A percentile compares a stretch with the other conserved stretches of the same genome.
Conservation (phyloP, 92 coral and sea anemone genomes). For the Desmophyllum pertusum region DNA sequence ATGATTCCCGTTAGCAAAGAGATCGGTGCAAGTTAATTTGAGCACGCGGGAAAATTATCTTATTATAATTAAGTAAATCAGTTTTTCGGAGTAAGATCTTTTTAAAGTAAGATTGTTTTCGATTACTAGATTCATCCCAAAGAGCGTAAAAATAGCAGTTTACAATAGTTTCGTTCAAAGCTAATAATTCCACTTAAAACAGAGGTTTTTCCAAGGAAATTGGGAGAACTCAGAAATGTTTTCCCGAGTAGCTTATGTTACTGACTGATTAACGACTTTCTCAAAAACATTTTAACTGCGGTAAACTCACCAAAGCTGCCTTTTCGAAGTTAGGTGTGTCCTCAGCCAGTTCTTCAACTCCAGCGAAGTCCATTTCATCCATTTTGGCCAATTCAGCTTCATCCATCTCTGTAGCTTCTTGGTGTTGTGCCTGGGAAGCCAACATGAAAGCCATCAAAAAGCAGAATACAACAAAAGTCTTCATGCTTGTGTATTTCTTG, state of each 20-base stretch:
- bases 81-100: too few species aligned
- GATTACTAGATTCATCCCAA: too few species aligned
- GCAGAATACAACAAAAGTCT: constrained; percentile 24
- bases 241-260: too few species aligned
- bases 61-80: too few species aligned
- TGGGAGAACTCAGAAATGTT: too few species aligned
- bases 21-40: too few species aligned
- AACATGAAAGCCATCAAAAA: constrained; percentile 29
- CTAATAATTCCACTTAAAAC: too few species aligned
- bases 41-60: too few species aligned
- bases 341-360: constrained; percentile 7
- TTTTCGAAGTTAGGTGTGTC: neutral
- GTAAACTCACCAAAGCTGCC: neutral
- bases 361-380: neutral
- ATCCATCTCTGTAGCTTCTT: constrained; percentile 45
- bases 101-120: too few species aligned
- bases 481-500: constrained; percentile 12
- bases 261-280: too few species aligned
- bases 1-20: too few species aligned
- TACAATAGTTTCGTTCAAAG: neutral
- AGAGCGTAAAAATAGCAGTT: neutral
- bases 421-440: constrained; percentile 19
- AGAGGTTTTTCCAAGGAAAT: too few species aligned
- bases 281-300: neutral
- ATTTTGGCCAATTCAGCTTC: constrained; percentile 10